A percentile compares a stretch with the other conserved stretches of the same genome.
phyloP scores from a whole-genome alignment of 2,888 invertebrate genomes.

The Ormyrus thymus region DNA sequence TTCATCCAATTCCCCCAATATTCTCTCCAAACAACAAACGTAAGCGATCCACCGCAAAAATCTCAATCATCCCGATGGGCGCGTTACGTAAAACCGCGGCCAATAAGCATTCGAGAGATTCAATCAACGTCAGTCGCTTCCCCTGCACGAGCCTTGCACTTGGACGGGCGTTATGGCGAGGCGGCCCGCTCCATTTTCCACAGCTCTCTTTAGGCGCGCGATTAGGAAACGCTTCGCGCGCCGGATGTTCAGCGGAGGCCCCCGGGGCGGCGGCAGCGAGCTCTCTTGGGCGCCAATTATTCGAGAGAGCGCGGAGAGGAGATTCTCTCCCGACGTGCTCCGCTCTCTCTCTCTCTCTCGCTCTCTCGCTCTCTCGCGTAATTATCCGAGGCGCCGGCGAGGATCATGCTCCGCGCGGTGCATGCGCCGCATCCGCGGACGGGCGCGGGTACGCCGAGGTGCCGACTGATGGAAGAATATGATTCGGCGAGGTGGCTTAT shows the following conservation, averaged over 20 bases:
- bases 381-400: too few species aligned
- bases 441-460: too few species aligned
- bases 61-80: too few species aligned
- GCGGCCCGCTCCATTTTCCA: slow-evolving; percentile 23
- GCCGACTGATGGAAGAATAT: too few species aligned
- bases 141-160: background rate
- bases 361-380: background rate
- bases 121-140: slow-evolving; percentile 10
- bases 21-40: too few species aligned
- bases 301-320: background rate
- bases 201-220: background rate
- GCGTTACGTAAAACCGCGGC: too few species aligned
- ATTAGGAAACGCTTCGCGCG: slow-evolving; percentile 15
- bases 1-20: too few species aligned
- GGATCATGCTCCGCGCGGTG: slow-evolving; percentile 1
- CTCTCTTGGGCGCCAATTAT: slow-evolving; percentile 28
- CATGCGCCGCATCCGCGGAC: too few species aligned
- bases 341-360: too few species aligned
- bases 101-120: background rate
- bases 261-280: background rate
- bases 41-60: too few species aligned
- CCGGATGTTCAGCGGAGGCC: background rate
- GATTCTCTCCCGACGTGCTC: slow-evolving; percentile 11
- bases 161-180: background rate
- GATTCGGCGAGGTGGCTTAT: too few species aligned